phyloP scores from a whole-genome alignment of 2,113 vertebrate species.

The Prunella himalayana region DNA sequence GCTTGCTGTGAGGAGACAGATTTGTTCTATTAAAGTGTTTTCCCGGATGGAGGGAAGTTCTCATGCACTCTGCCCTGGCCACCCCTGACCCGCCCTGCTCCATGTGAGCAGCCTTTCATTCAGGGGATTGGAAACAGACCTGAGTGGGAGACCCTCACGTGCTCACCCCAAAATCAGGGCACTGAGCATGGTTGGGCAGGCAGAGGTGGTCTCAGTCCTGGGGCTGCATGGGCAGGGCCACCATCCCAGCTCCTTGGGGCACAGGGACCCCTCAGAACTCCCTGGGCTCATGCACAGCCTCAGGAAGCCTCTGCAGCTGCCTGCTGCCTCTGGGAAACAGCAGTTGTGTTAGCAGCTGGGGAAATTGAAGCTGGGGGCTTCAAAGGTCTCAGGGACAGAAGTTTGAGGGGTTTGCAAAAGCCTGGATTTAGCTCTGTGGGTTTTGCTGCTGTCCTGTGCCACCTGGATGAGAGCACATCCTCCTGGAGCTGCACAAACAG shows the following conservation, averaged over 20 bases:
- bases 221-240: background rate
- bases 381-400: background rate
- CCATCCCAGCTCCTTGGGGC: accelerated
- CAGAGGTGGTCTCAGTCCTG: background rate
- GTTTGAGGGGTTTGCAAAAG: background rate
- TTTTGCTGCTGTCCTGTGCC: background rate
- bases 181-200: background rate
- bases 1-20: constrained; percentile 21
- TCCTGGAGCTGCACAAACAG: background rate
- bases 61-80: constrained; percentile 49
- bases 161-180: background rate
- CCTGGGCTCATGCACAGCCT: background rate
- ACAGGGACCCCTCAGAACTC: accelerated
- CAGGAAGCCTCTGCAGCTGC: background rate
- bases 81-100: background rate
- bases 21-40: constrained; percentile 58
- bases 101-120: background rate
- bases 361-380: background rate
- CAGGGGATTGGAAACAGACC: background rate
- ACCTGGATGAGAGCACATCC: background rate
- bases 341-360: background rate
- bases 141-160: accelerated
- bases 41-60: constrained; percentile 40
- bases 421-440: background rate
- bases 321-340: background rate